These are phyloP conservation scores for Bombus confusus DNA, from an alignment of 1,140 invertebrate genomes.

Conservation along the genomic window DNA sequence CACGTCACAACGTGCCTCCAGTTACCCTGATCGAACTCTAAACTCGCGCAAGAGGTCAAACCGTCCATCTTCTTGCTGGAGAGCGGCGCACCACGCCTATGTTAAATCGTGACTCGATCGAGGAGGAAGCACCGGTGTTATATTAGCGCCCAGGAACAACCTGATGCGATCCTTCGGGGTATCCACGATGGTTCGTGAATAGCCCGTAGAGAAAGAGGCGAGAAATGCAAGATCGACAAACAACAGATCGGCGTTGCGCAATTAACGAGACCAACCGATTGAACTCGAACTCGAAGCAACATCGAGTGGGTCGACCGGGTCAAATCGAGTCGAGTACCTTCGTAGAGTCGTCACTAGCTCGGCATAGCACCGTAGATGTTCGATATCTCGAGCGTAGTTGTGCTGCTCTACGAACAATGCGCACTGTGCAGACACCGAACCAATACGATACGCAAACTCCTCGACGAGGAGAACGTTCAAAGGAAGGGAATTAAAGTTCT, in stretches of 20 bases:
- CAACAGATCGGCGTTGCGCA: conserved; percentile 57
- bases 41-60: conserved; percentile 69
- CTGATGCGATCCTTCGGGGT: conserved; percentile 60
- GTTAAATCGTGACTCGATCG: conserved; percentile 75
- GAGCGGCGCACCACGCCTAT: conserved; percentile 74
- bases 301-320: conserved; percentile 40
- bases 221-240: conserved; percentile 60
- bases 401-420: conserved; percentile 8
- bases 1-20: background rate
- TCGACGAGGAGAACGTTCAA: background rate
- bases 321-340: conserved; percentile 40
- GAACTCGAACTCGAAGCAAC: conserved; percentile 17
- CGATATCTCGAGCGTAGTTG: conserved; percentile 26
- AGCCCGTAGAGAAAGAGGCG: conserved; percentile 54
- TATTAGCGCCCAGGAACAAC: conserved; percentile 63
- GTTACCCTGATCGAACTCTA: conserved; percentile 48
- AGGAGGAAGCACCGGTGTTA: conserved; percentile 64
- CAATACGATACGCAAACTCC: background rate
- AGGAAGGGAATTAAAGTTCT: conserved; percentile 14
- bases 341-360: conserved; percentile 51
- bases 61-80: conserved; percentile 71
- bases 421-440: background rate
- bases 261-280: conserved; percentile 64
- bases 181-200: conserved; percentile 64
- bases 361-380: conserved; percentile 16